Base-by-base conservation (phyloP, 1,140 invertebrate species). In the Brachionus koreanus region DNA sequence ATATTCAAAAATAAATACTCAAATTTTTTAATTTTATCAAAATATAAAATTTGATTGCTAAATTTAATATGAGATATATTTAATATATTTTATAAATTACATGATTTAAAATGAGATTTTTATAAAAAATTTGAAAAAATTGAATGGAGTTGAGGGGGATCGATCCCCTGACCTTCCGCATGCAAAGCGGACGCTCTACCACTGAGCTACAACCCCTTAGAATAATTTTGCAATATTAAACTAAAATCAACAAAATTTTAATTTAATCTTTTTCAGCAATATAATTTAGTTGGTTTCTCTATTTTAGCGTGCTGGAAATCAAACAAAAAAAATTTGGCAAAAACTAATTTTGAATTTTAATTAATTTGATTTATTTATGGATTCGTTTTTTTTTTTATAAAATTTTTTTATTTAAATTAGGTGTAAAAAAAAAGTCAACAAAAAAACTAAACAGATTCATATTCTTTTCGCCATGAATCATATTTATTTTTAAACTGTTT, bases 401-500 rank as follows among this genome's bases (percentile, higher is more conserved):
- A 57, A 23, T 1, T 23, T 42, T 57, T 57, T 57, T 57, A 57
- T 57, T 57, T 57, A 57, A 57, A 57, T 57, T 57, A 23, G 49
- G 49, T 57, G 49, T 57, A 57, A 16, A 57, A 57, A 52, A 52
- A 57, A 23, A n/a, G 6, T 9, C 16, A 57, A 16, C n/a, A 57
- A 67, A 67, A 33, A 67, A 67, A 13, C 88, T 86, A 90, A 25
- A 88, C 86, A 67, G 89, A 90, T 77, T 90, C 90, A 85, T 87
- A 90, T 76, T 89, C 88, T 79, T 87, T 84, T 84, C 90, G 87
- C 90, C 90, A 91, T 49, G 86, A 84, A 13, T 83, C 74, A 85
- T 90, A 91, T 84, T 89, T 88, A 37, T 86, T 84, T 43, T 85
- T 86, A 61, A 89, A 89, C 19, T 85, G 85, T 72, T 85, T 85